These are phyloP conservation scores for Neuroterus valhalla DNA, from an alignment of 1,140 invertebrate species.

Conservation along the genomic window DNA sequence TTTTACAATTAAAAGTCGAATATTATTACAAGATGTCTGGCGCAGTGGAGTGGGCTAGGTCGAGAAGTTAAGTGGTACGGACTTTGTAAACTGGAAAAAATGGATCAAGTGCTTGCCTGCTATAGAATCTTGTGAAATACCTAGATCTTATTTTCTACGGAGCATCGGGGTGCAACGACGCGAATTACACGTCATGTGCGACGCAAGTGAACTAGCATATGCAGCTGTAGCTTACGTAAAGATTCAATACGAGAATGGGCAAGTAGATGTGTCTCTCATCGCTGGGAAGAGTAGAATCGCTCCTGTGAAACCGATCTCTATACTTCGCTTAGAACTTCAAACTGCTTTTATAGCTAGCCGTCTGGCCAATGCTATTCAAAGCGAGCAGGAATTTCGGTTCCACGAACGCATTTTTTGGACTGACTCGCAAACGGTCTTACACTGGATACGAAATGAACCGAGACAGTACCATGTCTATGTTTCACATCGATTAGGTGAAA, in stretches of 20 bases:
- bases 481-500: slow-evolving; percentile 57
- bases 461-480: slow-evolving; percentile 52
- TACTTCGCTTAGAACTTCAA: background rate
- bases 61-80: slow-evolving; percentile 28
- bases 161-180: background rate
- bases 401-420: background rate
- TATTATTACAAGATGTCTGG: slow-evolving; percentile 48
- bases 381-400: background rate
- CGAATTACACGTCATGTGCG: slow-evolving; percentile 61
- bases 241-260: background rate
- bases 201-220: slow-evolving; percentile 49
- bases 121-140: background rate
- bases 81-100: slow-evolving; percentile 21
- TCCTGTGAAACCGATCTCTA: slow-evolving; percentile 4
- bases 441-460: slow-evolving; percentile 57
- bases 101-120: background rate
- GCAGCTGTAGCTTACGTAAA: slow-evolving; percentile 33
- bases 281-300: background rate
- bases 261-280: background rate
- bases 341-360: background rate
- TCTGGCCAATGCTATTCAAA: background rate
- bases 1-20: slow-evolving; percentile 41
- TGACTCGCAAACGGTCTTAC: slow-evolving; percentile 47
- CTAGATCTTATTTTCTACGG: background rate
- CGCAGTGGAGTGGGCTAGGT: slow-evolving; percentile 46